Percentiles rank a stretch among this genome's conserved stretches.
These are phyloP conservation scores for Arrhopalites spinosus DNA, from an alignment of 2,888 invertebrate species.

Conservation along the genomic window DNA sequence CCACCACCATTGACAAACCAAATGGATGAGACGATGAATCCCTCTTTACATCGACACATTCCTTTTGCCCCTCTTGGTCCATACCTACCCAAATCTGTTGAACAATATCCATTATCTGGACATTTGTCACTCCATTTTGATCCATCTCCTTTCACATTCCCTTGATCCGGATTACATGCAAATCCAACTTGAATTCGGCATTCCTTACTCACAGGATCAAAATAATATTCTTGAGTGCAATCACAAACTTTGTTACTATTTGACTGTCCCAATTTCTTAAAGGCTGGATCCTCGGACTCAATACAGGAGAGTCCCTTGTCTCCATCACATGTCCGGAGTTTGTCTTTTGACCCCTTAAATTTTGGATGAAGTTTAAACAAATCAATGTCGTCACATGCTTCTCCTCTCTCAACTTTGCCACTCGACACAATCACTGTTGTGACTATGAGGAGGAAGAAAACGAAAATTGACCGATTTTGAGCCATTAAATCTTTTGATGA, in stretches of 20 bases:
- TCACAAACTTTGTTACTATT: constrained; percentile 15
- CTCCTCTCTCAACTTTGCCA: background rate
- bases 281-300: constrained; percentile 24
- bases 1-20: constrained; percentile 33
- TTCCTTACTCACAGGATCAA: constrained; percentile 19
- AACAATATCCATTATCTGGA: constrained; percentile 24
- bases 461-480: too few relatives aligned
- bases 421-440: background rate
- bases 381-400: background rate
- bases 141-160: background rate
- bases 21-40: constrained; percentile 18
- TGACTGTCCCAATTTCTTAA: background rate
- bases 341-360: background rate
- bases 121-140: constrained; percentile 22
- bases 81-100: constrained; percentile 29
- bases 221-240: constrained; percentile 31
- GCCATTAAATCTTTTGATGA: too few relatives aligned
- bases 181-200: constrained; percentile 32
- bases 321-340: constrained; percentile 8
- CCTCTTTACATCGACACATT: constrained; percentile 34
- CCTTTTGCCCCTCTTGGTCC: constrained; percentile 30
- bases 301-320: constrained; percentile 26
- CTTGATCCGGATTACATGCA: constrained; percentile 20
- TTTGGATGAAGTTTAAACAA: constrained; percentile 2
- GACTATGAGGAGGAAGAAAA: too few relatives aligned